Base-by-base conservation (phyloP, 2,888 invertebrate genomes). In the Rapana venosa region DNA sequence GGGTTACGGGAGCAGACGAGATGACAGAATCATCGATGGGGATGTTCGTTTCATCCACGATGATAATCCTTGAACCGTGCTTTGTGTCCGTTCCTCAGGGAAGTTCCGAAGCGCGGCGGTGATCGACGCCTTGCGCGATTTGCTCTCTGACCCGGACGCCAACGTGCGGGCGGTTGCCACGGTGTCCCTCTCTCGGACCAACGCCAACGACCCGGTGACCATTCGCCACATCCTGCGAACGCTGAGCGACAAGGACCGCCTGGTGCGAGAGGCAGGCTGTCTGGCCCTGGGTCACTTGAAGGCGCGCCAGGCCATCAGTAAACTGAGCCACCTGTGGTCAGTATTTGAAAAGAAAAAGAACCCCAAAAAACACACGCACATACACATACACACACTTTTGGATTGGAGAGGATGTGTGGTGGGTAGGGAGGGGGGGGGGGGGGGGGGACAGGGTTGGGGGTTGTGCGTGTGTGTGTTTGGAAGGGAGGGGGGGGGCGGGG, bases 191-290 rank as follows among this genome's bases (percentile, higher is more conserved):
- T 95, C 95, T 15, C 93, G 93, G 83, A 94, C 94, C 0, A 94
- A 93, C 17, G 92, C 92, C 20, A 91, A 92, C 70, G 93, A 93
- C 88, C 91, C 88, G 36, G 89, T 87, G 79, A 92, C 93, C 36
- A 90, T 94, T n/a, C 92, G 91, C 11, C 90, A 91, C 74, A 90
- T 95, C 83, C 86, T 93, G 90, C 92, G 92, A 79, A 92, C 90
- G 89, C 92, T 95, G 15, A 91, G 91, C 79, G 94, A 94, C 90
- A 93, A 93, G 66, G 95, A 95, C 91, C 90, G 95, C 5, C 92
- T 95, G 81, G 94, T 95, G 36, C 86, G 95, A 36, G 95, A 95
- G 91, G 93, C 93, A 32, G 95, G 94, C 0, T 95, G 95, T 90
- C 91, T 95, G 47, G 94, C 95, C 8, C 91, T 95, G 15, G 95